Evolutionary conservation across 2,797 vertebrate genomes (phyloP).

Genomic region (Pseudocheirus occidentalis): DNA sequence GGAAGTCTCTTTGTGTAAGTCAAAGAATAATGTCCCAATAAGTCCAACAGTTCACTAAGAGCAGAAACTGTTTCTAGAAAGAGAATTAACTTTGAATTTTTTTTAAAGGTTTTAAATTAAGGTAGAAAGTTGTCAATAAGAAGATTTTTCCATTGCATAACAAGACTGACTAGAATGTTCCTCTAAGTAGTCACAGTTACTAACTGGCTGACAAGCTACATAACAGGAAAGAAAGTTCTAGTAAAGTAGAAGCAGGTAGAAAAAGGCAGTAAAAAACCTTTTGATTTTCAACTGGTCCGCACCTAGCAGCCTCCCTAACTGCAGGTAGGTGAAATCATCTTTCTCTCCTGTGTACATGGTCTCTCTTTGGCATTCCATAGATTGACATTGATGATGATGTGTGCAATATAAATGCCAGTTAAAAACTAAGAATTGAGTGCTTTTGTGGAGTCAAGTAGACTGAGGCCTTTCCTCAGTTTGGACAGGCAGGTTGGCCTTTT

Average conservation of each 20-base stretch:
- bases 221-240: not conserved
- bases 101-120: not conserved
- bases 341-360: not conserved
- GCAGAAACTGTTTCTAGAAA: not conserved
- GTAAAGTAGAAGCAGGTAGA: not conserved
- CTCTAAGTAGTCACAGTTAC: not conserved
- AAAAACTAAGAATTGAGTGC: not conserved
- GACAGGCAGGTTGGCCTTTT: not conserved
- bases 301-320: not conserved
- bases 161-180: not conserved
- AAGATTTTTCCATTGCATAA: not conserved
- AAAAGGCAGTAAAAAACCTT: not conserved
- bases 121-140: not conserved
- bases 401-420: not conserved
- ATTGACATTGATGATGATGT: not conserved
- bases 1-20: not conserved
- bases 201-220: not conserved
- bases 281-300: not conserved
- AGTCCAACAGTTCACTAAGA: not conserved
- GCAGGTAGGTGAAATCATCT: not conserved
- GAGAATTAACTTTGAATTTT: conserved; percentile 8
- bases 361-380: not conserved
- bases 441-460: not conserved
- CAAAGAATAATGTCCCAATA: not conserved
- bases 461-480: not conserved